Base-by-base conservation (phyloP, 1,140 invertebrate genomes). In the Lerema accius region DNA sequence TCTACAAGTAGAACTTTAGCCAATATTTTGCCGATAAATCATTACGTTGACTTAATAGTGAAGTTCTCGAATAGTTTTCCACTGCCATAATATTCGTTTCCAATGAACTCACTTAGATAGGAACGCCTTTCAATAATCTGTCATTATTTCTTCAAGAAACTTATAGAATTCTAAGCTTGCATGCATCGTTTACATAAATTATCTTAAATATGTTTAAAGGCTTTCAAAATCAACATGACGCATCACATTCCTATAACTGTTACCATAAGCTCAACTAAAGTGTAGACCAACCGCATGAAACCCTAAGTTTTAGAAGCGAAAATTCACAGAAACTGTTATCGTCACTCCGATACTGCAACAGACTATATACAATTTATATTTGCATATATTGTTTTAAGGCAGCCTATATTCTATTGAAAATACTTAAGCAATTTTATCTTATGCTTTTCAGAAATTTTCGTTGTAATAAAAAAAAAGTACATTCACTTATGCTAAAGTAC, bases 1-100 rank as follows among this genome's bases (percentile, higher is more conserved):
- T 64, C 76, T 78, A 78, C 75, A 28, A 72, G 69, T 66, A 74
- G 69, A 71, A 69, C 72, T 71, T 66, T 69, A 63, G 70, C 71
- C 65, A 70, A 69, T 67, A 71, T 67, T 65, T 50, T 3, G 5
- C 53, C 55, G 56, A 49, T 69, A 50, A 58, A 46, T 59, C 67
- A 71, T 55, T 53, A 40, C 50, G 49, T 39, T 17, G 17, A 37
- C 17, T 53, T 53, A 23, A 19, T 5, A 53, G 17, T 51, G 49
- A 32, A 53, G 37, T 53, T 53, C 2, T 0, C 17, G 16, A 39
- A 39, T n/a, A 39, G 15, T 17, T 51, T 1, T n/a, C n/a, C 15
- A 23, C 35, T 39, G 4, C 16, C 15, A 19, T 14, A 23, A 39
- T 16, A 53, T 15, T 23, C n/a, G 28, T 17, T n/a, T 15, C 32